phyloP scores from a whole-genome alignment of 2,797 vertebrate genomes.

The Delichon dasypus region DNA sequence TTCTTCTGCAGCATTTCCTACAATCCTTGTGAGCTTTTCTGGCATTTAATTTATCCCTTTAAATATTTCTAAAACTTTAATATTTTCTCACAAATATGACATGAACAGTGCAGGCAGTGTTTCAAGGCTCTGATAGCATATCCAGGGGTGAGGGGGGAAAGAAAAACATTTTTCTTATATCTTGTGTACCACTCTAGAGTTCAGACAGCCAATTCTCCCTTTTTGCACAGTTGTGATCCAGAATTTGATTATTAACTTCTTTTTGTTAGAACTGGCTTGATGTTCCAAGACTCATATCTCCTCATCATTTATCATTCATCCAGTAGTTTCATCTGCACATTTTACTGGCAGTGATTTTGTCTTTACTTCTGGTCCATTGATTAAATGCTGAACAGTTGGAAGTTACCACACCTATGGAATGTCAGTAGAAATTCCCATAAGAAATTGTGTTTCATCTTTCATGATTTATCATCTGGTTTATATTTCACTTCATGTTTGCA shows the following conservation, averaged over 20 bases:
- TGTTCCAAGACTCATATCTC: neutral
- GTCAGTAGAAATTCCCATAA: neutral
- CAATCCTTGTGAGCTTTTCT: neutral
- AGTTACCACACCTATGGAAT: neutral
- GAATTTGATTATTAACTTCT: neutral
- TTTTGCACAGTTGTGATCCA: neutral
- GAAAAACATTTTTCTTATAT: neutral
- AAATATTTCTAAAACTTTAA: neutral
- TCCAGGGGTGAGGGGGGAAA: accelerated
- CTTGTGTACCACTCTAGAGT: neutral
- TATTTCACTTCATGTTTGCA: neutral
- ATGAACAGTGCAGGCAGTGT: neutral
- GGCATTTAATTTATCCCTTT: neutral
- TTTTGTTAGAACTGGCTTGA: neutral
- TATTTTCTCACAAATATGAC: neutral
- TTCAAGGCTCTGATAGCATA: neutral
- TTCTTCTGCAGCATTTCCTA: neutral
- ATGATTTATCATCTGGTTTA: neutral
- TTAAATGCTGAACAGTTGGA: neutral
- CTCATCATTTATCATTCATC: neutral
- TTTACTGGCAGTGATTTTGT: neutral
- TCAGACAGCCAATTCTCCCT: neutral
- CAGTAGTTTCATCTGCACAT: neutral
- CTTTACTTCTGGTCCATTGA: neutral
- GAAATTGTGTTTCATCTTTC: neutral